Percentiles rank a stretch among this genome's conserved stretches.
Evolutionary conservation across 2,888 invertebrate genomes (phyloP).

Genomic region (Biston stratarius): DNA sequence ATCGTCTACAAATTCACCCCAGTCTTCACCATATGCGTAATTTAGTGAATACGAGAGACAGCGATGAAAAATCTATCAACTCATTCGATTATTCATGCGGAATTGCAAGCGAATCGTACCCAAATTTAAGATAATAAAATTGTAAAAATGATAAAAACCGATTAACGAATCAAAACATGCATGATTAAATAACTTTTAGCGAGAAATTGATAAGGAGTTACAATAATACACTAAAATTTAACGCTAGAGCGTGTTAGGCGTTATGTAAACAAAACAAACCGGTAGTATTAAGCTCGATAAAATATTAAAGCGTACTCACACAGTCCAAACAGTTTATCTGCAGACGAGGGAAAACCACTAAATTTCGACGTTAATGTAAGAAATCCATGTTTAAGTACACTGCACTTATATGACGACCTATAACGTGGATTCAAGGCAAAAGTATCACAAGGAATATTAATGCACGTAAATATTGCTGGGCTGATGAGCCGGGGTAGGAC

Average conservation of each 20-base stretch:
- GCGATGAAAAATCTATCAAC: constrained; percentile 13
- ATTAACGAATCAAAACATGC: constrained; percentile 30
- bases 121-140: constrained; percentile 25
- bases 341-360: constrained; percentile 62
- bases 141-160: constrained; percentile 22
- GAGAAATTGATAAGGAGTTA: constrained; percentile 33
- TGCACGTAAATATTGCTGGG: constrained; percentile 72
- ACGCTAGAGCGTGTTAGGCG: constrained; percentile 27
- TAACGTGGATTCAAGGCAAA: constrained; percentile 52
- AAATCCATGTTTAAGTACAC: constrained; percentile 77
- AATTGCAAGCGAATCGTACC: constrained; percentile 24
- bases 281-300: constrained; percentile 49
- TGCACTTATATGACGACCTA: constrained; percentile 65
- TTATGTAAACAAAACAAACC: constrained; percentile 52
- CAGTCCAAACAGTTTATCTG: constrained; percentile 60
- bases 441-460: constrained; percentile 64
- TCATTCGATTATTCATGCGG: constrained; percentile 23
- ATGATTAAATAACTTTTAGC: constrained; percentile 3
- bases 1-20: constrained; percentile 33
- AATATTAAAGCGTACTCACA: constrained; percentile 59
- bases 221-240: constrained; percentile 17
- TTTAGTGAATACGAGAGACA: constrained; percentile 37
- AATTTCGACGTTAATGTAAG: constrained; percentile 66
- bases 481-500: constrained; percentile 61
- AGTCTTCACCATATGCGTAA: constrained; percentile 22